These are phyloP conservation scores for Drosophila mettleri DNA, from an alignment of 2,888 invertebrate genomes.

Conservation along the genomic window DNA sequence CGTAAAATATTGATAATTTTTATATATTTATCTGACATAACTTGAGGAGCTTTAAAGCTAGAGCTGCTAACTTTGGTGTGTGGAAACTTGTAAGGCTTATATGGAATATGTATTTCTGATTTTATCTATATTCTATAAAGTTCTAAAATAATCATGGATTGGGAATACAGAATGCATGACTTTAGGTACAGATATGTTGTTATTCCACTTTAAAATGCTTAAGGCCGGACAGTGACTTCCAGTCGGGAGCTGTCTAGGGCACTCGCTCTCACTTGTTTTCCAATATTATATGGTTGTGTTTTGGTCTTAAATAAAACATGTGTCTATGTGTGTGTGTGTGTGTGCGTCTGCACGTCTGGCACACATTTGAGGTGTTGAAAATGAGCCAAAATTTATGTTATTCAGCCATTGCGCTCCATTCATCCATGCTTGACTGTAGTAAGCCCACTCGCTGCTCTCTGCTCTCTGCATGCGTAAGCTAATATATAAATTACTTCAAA, in stretches of 20 bases:
- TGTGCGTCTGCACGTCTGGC: conserved; percentile 28
- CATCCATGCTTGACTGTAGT: conserved; percentile 9
- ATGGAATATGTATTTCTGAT: no score
- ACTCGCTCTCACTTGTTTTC: conserved; percentile 17
- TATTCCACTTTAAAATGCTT: background rate
- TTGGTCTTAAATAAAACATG: conserved; percentile 35
- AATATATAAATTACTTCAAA: conserved; percentile 60
- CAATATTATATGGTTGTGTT: conserved; percentile 27
- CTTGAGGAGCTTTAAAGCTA: no score
- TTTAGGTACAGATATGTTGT: background rate
- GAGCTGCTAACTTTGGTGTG: no score
- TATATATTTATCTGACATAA: background rate
- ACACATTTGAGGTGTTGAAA: conserved; percentile 66
- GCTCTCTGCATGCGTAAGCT: conserved; percentile 4
- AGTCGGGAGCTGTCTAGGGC: conserved; percentile 1
- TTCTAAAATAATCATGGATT: background rate
- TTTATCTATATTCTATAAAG: no score
- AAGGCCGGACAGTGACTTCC: background rate
- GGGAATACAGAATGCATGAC: background rate
- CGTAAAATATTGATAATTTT: background rate
- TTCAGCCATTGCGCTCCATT: conserved; percentile 20
- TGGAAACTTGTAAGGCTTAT: no score
- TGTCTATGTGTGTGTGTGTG: conserved; percentile 1
- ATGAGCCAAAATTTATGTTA: conserved; percentile 58
- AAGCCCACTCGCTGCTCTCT: conserved; percentile 7